Conservation (phyloP, 2,113 vertebrate genomes). For the Gracilinanus agilis region DNA sequence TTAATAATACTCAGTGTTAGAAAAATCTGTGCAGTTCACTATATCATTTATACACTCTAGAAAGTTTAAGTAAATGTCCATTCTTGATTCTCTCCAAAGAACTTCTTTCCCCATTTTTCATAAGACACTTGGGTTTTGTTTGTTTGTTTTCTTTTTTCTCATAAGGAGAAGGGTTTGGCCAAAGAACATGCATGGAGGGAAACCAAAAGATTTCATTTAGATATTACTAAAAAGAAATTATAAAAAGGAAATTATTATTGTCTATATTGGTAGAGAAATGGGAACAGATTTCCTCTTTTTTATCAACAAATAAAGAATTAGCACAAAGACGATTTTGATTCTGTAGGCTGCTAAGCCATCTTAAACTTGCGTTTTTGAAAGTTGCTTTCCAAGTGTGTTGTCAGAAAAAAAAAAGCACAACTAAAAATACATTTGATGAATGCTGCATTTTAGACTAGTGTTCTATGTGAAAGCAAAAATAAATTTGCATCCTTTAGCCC, state of each 20-base stretch:
- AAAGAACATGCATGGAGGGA: constrained; percentile 27
- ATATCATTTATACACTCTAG: neutral
- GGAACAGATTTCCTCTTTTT: constrained; percentile 45
- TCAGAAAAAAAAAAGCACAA: constrained; percentile 50
- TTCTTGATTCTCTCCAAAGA: constrained; percentile 33
- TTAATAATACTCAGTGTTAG: constrained; percentile 17
- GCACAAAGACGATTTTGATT: constrained; percentile 63
- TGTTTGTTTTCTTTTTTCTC: neutral
- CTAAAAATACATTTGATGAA: constrained; percentile 60
- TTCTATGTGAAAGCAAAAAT: constrained; percentile 56
- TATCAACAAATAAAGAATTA: constrained; percentile 66
- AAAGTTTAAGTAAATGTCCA: neutral
- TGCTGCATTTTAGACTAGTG: constrained; percentile 38
- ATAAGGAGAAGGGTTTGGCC: constrained; percentile 36
- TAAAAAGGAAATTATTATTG: constrained; percentile 41
- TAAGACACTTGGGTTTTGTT: neutral
- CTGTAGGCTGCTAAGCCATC: constrained; percentile 33
- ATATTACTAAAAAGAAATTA: constrained; percentile 37
- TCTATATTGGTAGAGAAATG: constrained; percentile 29
- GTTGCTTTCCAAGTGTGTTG: constrained; percentile 63
- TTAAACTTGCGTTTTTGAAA: constrained; percentile 57
- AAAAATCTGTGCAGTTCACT: constrained; percentile 27
- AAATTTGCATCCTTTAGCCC: constrained; percentile 29
- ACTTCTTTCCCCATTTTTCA: constrained; percentile 58
- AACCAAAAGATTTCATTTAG: constrained; percentile 61